A percentile compares a stretch with the other conserved stretches of the same genome.
Conservation (phyloP, 2,797 vertebrate genomes). For the Dicrostonyx torquatus region DNA sequence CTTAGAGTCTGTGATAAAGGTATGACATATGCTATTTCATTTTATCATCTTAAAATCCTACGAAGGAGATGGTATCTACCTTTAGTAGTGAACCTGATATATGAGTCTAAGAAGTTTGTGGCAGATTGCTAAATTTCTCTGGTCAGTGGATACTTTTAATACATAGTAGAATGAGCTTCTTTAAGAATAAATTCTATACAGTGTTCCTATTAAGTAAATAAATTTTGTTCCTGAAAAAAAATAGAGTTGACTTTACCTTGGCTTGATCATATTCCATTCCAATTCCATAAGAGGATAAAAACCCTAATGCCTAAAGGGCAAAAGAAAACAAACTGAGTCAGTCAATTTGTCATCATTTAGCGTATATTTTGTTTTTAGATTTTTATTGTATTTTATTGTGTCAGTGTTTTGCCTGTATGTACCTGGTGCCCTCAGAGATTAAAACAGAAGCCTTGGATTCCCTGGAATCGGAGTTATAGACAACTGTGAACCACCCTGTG, state of each 20-base stretch:
- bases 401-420: background rate
- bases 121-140: slow-evolving; percentile 16
- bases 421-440: background rate
- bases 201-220: slow-evolving; percentile 28
- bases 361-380: background rate
- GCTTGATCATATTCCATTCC: slow-evolving; percentile 83
- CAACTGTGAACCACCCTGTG: background rate
- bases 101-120: slow-evolving; percentile 7
- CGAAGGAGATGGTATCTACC: background rate
- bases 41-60: slow-evolving; percentile 12
- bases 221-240: slow-evolving; percentile 50
- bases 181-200: slow-evolving; percentile 18
- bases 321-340: slow-evolving; percentile 64
- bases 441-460: background rate
- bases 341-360: slow-evolving; percentile 51
- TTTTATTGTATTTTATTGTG: background rate
- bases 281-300: slow-evolving; percentile 84
- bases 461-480: background rate
- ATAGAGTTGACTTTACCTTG: slow-evolving; percentile 79
- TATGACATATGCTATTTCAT: background rate
- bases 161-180: background rate
- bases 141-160: background rate
- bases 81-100: background rate
- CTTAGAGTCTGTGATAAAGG: background rate
- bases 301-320: slow-evolving; percentile 82